Evolutionary conservation across 2,888 invertebrate genomes (phyloP), one percentile per base, ranked within the genome.

Genomic region (Sphaeridia pumilis): DNA sequence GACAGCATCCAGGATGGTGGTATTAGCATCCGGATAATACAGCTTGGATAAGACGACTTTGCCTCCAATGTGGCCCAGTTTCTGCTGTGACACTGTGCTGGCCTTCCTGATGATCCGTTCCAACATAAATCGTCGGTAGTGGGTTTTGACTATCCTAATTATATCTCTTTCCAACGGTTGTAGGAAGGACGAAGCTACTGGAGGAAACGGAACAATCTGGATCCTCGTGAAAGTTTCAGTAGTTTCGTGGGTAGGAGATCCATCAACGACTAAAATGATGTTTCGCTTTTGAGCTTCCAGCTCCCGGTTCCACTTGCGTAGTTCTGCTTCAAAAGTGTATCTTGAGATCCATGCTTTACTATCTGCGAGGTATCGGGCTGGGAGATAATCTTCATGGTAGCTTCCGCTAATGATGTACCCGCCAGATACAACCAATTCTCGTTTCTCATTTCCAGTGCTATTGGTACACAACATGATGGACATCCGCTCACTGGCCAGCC

Each of bases 291-390:
- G 5, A 3, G 24, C 12, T 24, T 20, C 17, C 31, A 60, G 48
- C 20, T 52, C 31, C 17, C 34, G 25, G 35, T 60, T 44, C 36
- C 56, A 46, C 17, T 41, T 3, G 22, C 38, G 48, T 2, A 60
- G 36, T 56, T 58, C 58, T n/a, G 34, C 14, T 1, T n/a, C n/a
- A 54, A 60, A 60, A 21, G 53, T 53, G 22, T 31, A 21, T 7
- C 35, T 47, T 44, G 67, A 70, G 68, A 71, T 70, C 69, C 69
- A 69, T 17, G 68, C 63, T 54, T 57, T 69, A 17, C 46, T 43
- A 46, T 65, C 61, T 3, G 53, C 36, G 12, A 42, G 10, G 41
- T 65, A 63, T 2, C 50, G 38, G 3, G 58, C 66, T 54, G 67
- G 67, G 14, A 53, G 21, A 28, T 44, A 35, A 24, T 46, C 26